phyloP scores from a whole-genome alignment of 1,140 invertebrate genomes.

The Scaptomyza hsui region DNA sequence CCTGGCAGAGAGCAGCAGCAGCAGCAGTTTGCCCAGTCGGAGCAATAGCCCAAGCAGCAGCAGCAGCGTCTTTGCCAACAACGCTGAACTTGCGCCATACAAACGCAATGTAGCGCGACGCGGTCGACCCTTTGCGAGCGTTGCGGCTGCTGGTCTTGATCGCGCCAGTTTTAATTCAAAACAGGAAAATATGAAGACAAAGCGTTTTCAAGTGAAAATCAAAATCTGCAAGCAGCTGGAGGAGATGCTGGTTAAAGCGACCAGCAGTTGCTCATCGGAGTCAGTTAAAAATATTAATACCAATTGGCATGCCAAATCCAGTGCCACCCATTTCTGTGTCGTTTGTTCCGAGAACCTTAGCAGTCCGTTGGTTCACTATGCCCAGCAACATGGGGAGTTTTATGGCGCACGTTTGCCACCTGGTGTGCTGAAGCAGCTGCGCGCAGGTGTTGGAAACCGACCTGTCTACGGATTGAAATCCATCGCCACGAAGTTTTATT shows the following conservation, averaged over 20 bases:
- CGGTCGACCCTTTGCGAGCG: constrained; percentile 12
- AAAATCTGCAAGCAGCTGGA: neutral
- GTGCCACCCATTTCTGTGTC: constrained; percentile 59
- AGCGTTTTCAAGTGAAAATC: neutral
- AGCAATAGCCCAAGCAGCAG: constrained; percentile 10
- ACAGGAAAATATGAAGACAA: neutral
- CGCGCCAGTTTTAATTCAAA: constrained; percentile 4
- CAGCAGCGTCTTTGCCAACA: neutral
- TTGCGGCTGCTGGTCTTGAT: neutral
- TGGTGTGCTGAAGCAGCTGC: constrained; percentile 46
- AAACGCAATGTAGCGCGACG: constrained; percentile 58
- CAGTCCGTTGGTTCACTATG: constrained; percentile 85
- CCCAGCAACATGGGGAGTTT: constrained; percentile 86
- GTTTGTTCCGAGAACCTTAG: constrained; percentile 82
- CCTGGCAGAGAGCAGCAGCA: neutral
- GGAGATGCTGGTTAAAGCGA: neutral
- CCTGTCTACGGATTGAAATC: constrained; percentile 4
- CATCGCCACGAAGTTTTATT: neutral
- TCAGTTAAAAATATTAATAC: constrained; percentile 28
- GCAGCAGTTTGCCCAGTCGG: neutral
- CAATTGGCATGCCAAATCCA: constrained; percentile 47
- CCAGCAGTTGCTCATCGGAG: no score
- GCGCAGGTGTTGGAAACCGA: constrained; percentile 10
- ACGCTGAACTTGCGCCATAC: constrained; percentile 2
- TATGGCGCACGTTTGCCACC: constrained; percentile 85